phyloP scores from a whole-genome alignment of 2,888 invertebrate species.

The Anticlea derivata region DNA sequence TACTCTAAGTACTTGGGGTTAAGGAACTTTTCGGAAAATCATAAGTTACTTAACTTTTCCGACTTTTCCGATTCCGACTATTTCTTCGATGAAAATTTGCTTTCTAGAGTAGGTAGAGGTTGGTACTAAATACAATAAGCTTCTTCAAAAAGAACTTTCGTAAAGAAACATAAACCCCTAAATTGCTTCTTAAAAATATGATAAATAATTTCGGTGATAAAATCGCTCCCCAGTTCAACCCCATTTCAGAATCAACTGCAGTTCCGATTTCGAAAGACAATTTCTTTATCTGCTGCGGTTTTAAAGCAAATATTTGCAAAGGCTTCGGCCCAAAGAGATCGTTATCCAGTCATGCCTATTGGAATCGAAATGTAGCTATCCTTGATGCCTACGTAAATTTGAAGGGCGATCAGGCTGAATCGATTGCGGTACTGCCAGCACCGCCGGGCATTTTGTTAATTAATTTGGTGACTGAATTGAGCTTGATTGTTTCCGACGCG shows the following conservation, averaged over 20 bases:
- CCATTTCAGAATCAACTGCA: constrained; percentile 2
- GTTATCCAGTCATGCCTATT: constrained; percentile 26
- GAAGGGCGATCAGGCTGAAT: constrained; percentile 23
- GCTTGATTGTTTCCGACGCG: not conserved
- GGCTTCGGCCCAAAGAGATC: constrained; percentile 23
- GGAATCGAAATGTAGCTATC: constrained; percentile 31
- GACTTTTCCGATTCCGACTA: too few species aligned
- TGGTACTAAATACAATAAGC: too few species aligned
- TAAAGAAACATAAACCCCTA: too few species aligned
- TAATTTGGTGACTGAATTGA: constrained; percentile 15
- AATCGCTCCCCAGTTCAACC: constrained; percentile 1
- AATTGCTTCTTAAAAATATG: too few species aligned
- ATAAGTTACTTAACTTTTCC: too few species aligned
- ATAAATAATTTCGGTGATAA: not conserved
- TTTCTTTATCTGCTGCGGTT: constrained; percentile 3
- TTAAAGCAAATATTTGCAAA: constrained; percentile 21
- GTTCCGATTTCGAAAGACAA: constrained; percentile 5
- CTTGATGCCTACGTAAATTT: constrained; percentile 29
- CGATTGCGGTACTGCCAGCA: constrained; percentile 20
- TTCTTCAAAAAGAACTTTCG: too few species aligned
- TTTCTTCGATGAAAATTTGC: too few species aligned
- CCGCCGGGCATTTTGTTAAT: constrained; percentile 7
- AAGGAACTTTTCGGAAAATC: too few species aligned
- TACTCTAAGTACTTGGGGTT: too few species aligned
- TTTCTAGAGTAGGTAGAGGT: too few species aligned